These are phyloP conservation scores for Pomacea maculata DNA, from an alignment of 1,140 invertebrate genomes.

Conservation along the genomic window DNA sequence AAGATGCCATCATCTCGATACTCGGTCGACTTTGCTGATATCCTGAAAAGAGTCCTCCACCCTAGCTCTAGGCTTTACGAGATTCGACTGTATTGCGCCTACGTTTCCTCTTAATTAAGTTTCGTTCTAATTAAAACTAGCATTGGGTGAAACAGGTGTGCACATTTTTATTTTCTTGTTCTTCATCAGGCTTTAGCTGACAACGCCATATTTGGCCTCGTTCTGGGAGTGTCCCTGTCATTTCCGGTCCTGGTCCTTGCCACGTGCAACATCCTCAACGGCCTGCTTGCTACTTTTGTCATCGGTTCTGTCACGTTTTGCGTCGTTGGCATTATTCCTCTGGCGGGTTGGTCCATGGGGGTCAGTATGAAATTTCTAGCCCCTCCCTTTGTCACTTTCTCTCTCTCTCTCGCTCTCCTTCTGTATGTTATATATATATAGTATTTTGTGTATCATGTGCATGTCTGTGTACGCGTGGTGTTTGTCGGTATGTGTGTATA, in stretches of 20 bases:
- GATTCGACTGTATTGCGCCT: no score
- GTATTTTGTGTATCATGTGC: not conserved
- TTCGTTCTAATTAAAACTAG: no score
- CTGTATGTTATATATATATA: not conserved
- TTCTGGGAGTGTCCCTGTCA: constrained; percentile 42
- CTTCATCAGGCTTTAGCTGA: constrained; percentile 34
- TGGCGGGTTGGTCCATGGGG: constrained; percentile 48
- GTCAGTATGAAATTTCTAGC: constrained; percentile 25
- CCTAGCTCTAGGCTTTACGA: no score
- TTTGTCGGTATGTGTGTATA: not conserved
- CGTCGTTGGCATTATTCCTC: constrained; percentile 44
- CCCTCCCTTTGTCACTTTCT: not conserved
- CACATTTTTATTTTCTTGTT: no score
- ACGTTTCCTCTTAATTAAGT: no score
- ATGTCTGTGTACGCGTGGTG: not conserved
- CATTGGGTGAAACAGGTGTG: no score
- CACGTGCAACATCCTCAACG: constrained; percentile 49
- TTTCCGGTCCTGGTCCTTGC: constrained; percentile 47
- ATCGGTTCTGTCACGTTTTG: constrained; percentile 43
- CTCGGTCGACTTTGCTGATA: no score
- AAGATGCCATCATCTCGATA: no score
- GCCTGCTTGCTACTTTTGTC: constrained; percentile 44
- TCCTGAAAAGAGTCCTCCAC: no score
- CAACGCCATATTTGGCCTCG: constrained; percentile 39
- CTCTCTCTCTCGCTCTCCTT: not conserved